Evolutionary conservation across 2,888 invertebrate species (phyloP).

Genomic region (Nephrotoma flavescens): DNA sequence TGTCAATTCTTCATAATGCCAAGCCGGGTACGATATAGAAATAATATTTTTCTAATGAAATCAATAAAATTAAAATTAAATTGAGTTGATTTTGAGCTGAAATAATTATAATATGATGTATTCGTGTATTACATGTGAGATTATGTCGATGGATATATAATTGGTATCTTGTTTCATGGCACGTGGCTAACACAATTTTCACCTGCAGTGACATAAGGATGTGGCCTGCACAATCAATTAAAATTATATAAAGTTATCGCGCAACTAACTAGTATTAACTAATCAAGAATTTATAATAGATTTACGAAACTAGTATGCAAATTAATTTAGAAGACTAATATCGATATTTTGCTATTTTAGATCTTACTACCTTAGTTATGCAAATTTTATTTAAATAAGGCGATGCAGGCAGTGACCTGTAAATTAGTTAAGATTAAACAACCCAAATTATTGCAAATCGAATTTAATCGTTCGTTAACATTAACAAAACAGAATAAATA

Average conservation of each 20-base stretch:
- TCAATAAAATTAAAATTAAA: not conserved
- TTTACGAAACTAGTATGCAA: not conserved
- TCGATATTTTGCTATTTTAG: not conserved
- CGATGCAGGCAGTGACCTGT: not conserved
- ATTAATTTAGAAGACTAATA: not conserved
- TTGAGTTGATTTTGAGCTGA: not conserved
- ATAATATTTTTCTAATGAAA: not conserved
- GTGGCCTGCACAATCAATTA: no score
- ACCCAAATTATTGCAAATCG: no score
- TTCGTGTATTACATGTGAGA: not conserved
- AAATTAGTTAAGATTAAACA: no score
- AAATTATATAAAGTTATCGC: no score
- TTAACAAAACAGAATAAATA: no score
- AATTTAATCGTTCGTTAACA: no score
- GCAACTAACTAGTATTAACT: not conserved
- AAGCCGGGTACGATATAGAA: not conserved
- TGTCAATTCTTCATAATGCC: not conserved
- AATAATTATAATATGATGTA: not conserved
- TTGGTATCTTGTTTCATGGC: not conserved
- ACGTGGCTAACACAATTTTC: not conserved
- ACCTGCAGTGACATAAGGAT: no score
- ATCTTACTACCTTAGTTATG: no score
- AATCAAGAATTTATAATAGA: not conserved
- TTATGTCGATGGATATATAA: not conserved
- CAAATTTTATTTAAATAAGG: not conserved